Evolutionary conservation across 1,140 invertebrate species (phyloP), one percentile per base, ranked within the genome.

Genomic region (Euborellia annulipes): DNA sequence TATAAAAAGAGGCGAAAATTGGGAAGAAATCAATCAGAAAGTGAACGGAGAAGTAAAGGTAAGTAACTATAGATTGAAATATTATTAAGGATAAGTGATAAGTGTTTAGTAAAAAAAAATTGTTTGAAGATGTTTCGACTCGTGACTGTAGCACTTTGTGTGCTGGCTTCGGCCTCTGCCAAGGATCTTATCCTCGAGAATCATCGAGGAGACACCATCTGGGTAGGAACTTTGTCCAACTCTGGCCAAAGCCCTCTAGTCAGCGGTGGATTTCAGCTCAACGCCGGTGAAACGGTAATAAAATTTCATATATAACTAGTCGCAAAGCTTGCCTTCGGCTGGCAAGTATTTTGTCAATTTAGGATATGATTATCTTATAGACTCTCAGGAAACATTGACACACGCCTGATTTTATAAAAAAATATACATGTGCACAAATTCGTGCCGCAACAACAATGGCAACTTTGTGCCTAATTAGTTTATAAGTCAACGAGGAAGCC

Each of bases 391-490:
- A 34, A 34, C 32, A 34, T 34, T 14, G 14, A 34, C n/a, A n/a
- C n/a, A 34, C 9, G 9, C 9, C 32, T 9, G 32, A 34, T 34
- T 34, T 9, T 14, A 34, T 34, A 9, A 34, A 34, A 9, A 9
- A 34, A 34, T 34, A 34, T 9, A n/a, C 9, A 9, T 14, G 9
- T 34, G 9, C 32, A 9, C n/a, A 9, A n/a, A 34, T 34, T 34
- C n/a, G 9, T 14, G 9, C 32, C 32, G 32, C 9, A 34, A 34
- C 32, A 34, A 34, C 9, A 41, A 54, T 56, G 51, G 54, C 59
- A 37, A 34, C n/a, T n/a, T n/a, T n/a, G n/a, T n/a, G n/a, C n/a
- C n/a, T n/a, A n/a, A n/a, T n/a, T n/a, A n/a, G n/a, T n/a, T n/a
- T n/a, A n/a, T n/a, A n/a, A n/a, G n/a, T n/a, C n/a, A n/a, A n/a